Evolutionary conservation across 35 echinoderm and acorn worm species (phyloP), one percentile per base, ranked within the genome.

Genomic region (Ophiothrix spiculata): DNA sequence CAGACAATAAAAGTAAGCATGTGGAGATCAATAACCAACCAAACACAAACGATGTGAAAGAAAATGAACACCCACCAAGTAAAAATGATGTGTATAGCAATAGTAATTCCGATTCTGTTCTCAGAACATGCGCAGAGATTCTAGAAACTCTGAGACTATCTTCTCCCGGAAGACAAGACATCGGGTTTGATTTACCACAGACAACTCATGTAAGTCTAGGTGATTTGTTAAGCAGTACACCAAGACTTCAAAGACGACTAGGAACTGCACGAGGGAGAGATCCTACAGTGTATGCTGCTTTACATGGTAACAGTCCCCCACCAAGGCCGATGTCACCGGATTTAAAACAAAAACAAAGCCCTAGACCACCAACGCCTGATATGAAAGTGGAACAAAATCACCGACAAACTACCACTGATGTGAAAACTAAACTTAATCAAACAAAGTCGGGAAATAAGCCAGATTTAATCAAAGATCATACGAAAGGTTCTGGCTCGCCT

Each of bases 171-270:
- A 49, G 19, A 19, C n/a, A n/a, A n/a, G 42, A 49, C 42, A 32
- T 82, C 40, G 40, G 40, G 2, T 82, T 82, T 28, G 80, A 82
- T 0, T 54, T 89, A 21, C 39, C 87, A 41, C 81, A 83, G 1
- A 75, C 87, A 39, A 36, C 79, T 21, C n/a, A 38, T 19, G 79
- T 89, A 21, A 89, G 87, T 35, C 63, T 89, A 39, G 87, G 87
- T 11, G 87, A 89, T 63, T 64, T 89, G 17, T 75, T 89, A 69
- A 81, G 78, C 36, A 89, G 79, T 45, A 78, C 63, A 16, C 87
- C 87, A 1, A 33, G 73, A 32, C 37, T 89, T 12, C 78, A 82
- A 37, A 81, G 80, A 56, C 87, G 87, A 21, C 79, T 75, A 0
- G 87, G 79, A 15, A 33, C 80, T 12, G 63, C 38, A 4, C 28